phyloP scores from a whole-genome alignment of 2,888 invertebrate genomes.

The Latrodectus elegans region DNA sequence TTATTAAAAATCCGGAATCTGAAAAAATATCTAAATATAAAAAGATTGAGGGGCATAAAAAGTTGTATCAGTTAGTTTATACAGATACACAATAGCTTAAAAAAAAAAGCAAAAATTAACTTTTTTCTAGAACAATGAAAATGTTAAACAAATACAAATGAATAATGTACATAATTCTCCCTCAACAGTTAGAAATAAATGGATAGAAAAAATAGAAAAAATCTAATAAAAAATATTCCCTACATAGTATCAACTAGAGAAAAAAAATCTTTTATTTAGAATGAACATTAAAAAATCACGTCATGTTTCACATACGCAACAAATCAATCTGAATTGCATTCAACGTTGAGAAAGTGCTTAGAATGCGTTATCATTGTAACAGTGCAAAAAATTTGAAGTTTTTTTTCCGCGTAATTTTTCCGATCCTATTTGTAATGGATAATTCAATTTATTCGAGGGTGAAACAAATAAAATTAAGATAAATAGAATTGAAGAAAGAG shows the following conservation, averaged over 20 bases:
- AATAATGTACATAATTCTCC: constrained; percentile 36
- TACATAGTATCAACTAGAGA: not conserved
- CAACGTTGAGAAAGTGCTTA: not conserved
- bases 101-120: not conserved
- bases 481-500: constrained; percentile 45
- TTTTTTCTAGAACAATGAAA: not conserved
- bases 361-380: not conserved
- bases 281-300: not conserved
- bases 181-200: not conserved
- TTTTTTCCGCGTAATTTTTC: not conserved
- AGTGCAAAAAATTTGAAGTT: not conserved
- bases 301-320: constrained; percentile 17
- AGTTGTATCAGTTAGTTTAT: too few species aligned
- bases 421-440: constrained; percentile 47
- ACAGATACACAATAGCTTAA: not conserved
- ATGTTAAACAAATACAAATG: constrained; percentile 28
- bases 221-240: not conserved
- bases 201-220: too few species aligned
- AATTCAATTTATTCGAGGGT: constrained; percentile 57
- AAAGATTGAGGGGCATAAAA: not conserved
- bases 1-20: not conserved
- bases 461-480: constrained; percentile 64
- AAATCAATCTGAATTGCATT: constrained; percentile 57
- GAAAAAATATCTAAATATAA: not conserved
- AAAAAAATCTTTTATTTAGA: not conserved